Evolutionary conservation across 2,888 invertebrate species (phyloP).

Genomic region (Lepidocyrtinus sp.): DNA sequence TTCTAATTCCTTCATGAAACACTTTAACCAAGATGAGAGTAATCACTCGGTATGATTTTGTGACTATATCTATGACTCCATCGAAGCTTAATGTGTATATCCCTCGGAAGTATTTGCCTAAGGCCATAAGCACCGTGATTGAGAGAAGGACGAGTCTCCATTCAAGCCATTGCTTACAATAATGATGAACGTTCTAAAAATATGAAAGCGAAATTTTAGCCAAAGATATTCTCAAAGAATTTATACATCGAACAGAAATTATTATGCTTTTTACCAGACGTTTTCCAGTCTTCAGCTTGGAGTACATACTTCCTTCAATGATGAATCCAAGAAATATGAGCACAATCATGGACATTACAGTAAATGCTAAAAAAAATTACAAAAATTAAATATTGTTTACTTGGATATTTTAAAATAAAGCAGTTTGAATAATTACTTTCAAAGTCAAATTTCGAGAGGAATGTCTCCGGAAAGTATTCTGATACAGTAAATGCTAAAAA

Average conservation of each 20-base stretch:
- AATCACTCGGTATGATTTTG: conserved; percentile 46
- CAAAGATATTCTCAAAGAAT: conserved; percentile 11
- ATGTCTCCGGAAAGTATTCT: conserved; percentile 28
- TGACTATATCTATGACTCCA: conserved; percentile 45
- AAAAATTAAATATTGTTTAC: conserved; percentile 7
- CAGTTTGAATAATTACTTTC: conserved; percentile 34
- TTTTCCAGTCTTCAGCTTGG: conserved; percentile 39
- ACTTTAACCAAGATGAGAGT: conserved; percentile 33
- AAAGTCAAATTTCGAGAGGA: conserved; percentile 34
- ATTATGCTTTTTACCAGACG: conserved; percentile 30
- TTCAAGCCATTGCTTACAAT: conserved; percentile 49
- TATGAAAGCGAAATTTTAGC: no score
- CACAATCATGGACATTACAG: conserved; percentile 32
- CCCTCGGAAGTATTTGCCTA: conserved; percentile 38
- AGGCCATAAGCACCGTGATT: conserved; percentile 31
- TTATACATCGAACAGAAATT: not conserved
- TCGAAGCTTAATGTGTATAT: conserved; percentile 40
- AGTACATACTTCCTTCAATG: conserved; percentile 51
- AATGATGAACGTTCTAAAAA: conserved; percentile 43
- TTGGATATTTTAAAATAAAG: conserved; percentile 3
- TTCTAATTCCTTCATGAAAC: conserved; percentile 54
- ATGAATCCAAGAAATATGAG: conserved; percentile 48
- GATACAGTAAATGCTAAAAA: conserved; percentile 28
- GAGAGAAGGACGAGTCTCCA: conserved; percentile 20
- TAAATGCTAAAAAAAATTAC: conserved; percentile 32